A percentile compares a stretch with the other conserved stretches of the same genome.
phyloP scores from a whole-genome alignment of 2,113 vertebrate species.

The Noctilio leporinus region DNA sequence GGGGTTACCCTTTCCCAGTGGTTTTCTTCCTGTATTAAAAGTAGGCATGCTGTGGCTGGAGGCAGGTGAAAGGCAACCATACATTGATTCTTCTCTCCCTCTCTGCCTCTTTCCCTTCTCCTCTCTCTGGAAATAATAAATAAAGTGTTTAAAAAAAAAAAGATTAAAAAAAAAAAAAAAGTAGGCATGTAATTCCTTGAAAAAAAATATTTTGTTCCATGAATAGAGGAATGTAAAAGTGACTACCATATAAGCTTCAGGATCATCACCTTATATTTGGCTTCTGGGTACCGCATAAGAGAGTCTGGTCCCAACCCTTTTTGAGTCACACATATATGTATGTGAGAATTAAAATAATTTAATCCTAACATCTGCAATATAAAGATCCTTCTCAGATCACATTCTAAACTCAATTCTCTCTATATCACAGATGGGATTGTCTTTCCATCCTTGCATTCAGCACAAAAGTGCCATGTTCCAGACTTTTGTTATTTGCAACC shows the following conservation, averaged over 20 bases:
- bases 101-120: too few relatives aligned
- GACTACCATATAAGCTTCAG: neutral
- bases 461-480: neutral
- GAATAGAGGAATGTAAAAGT: neutral
- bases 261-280: neutral
- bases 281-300: neutral
- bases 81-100: too few relatives aligned
- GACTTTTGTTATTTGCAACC: neutral
- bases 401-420: neutral
- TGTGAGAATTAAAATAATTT: conserved; percentile 6
- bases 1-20: conserved; percentile 62
- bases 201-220: neutral
- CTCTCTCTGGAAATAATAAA: too few relatives aligned
- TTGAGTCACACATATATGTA: neutral
- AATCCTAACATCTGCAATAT: neutral
- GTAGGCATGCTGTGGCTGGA: too few relatives aligned
- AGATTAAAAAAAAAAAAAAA: too few relatives aligned
- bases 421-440: neutral
- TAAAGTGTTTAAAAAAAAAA: too few relatives aligned
- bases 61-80: too few relatives aligned
- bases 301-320: neutral
- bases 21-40: conserved; percentile 80
- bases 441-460: neutral
- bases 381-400: neutral
- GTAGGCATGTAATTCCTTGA: conserved; percentile 79